A percentile compares a stretch with the other conserved stretches of the same genome.
Evolutionary conservation across 2,888 invertebrate genomes (phyloP).

Genomic region (Panopea generosa): DNA sequence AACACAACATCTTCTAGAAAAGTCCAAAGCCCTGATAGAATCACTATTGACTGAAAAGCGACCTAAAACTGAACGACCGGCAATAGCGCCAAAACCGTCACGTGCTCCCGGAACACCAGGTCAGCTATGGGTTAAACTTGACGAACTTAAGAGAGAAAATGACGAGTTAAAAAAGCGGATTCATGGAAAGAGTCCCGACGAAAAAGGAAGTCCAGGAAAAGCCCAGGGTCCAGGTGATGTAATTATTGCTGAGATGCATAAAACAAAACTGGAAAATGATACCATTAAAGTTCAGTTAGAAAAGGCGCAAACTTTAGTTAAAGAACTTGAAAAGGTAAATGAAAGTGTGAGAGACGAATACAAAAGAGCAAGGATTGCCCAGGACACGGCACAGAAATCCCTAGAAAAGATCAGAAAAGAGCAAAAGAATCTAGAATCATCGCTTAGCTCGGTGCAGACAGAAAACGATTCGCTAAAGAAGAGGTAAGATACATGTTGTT

Average conservation of each 20-base stretch:
- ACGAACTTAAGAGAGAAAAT: constrained; percentile 80
- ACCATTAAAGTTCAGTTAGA: constrained; percentile 68
- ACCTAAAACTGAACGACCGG: constrained; percentile 52
- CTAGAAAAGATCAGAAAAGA: constrained; percentile 77
- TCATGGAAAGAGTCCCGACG: constrained; percentile 64
- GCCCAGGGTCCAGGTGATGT: constrained; percentile 76
- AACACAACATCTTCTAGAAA: constrained; percentile 76
- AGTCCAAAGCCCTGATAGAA: constrained; percentile 75
- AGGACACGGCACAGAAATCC: constrained; percentile 75
- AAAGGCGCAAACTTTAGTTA: constrained; percentile 71
- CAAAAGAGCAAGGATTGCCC: constrained; percentile 73
- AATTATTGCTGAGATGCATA: constrained; percentile 74
- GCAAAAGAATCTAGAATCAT: constrained; percentile 71
- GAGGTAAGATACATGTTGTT: constrained; percentile 62
- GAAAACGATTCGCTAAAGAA: constrained; percentile 77
- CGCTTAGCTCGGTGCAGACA: constrained; percentile 66
- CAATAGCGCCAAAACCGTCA: constrained; percentile 54
- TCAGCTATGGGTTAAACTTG: constrained; percentile 81
- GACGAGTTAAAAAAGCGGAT: constrained; percentile 73
- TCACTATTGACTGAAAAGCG: constrained; percentile 67
- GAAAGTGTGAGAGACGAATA: constrained; percentile 75
- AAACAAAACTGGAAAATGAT: constrained; percentile 73
- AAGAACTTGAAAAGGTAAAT: constrained; percentile 73
- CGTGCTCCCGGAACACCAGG: constrained; percentile 76
- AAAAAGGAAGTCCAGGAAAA: constrained; percentile 64